These are phyloP conservation scores for Troides helena DNA, from an alignment of 2,888 invertebrate genomes.

Conservation along the genomic window DNA sequence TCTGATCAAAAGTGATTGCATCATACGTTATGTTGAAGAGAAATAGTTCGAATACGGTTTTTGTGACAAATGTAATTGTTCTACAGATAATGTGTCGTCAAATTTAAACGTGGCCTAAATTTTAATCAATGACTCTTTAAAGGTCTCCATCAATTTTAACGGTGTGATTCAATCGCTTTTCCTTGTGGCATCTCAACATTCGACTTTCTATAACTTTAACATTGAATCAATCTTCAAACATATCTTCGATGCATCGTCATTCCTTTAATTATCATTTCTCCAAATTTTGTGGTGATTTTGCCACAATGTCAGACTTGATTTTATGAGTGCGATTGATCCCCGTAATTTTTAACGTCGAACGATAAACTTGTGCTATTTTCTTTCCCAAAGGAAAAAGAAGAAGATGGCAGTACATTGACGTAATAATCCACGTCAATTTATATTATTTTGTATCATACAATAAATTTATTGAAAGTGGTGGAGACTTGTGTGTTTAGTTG, in stretches of 20 bases:
- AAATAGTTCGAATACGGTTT: constrained; percentile 26
- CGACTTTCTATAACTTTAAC: neutral
- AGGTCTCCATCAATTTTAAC: constrained; percentile 2
- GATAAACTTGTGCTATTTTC: constrained; percentile 64
- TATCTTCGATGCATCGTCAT: neutral
- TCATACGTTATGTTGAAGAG: constrained; percentile 31
- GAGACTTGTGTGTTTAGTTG: neutral
- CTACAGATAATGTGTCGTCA: constrained; percentile 10
- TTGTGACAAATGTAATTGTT: constrained; percentile 18
- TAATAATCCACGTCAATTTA: constrained; percentile 38
- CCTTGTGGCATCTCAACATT: constrained; percentile 19
- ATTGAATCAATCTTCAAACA: neutral
- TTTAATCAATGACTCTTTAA: constrained; percentile 9
- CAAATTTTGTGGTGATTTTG: constrained; percentile 40
- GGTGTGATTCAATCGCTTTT: constrained; percentile 35
- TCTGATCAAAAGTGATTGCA: constrained; percentile 45
- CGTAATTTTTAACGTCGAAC: constrained; percentile 35
- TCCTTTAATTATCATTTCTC: neutral
- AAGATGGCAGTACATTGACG: constrained; percentile 37
- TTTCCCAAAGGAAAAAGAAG: constrained; percentile 62
- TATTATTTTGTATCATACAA: constrained; percentile 36
- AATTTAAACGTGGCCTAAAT: neutral
- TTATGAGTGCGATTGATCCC: constrained; percentile 33
- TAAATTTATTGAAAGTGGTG: constrained; percentile 34
- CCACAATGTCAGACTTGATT: constrained; percentile 39